phyloP scores from a whole-genome alignment of 2,888 invertebrate genomes.

The Elgonia sp. region DNA sequence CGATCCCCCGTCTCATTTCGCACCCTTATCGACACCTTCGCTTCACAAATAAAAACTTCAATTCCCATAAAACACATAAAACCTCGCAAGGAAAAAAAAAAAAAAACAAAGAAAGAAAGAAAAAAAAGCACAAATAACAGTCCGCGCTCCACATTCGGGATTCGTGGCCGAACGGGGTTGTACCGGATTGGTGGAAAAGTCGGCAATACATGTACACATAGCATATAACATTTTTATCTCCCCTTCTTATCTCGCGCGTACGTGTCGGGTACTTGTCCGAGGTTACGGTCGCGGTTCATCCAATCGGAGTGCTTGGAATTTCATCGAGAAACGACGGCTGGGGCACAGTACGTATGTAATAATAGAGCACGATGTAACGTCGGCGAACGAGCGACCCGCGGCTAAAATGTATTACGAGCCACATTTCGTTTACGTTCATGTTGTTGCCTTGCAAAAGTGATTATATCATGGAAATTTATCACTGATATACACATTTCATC shows the following conservation, averaged over 20 bases:
- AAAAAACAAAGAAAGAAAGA: no score
- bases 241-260: conserved; percentile 79
- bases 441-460: neutral
- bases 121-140: neutral
- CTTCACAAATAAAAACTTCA: conserved; percentile 4
- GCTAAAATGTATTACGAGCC: conserved; percentile 79
- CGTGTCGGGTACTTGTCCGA: conserved; percentile 66
- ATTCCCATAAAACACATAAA: conserved; percentile 14
- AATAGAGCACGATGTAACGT: conserved; percentile 79
- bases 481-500: conserved; percentile 12
- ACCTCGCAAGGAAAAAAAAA: neutral
- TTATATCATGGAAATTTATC: neutral
- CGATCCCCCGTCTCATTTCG: neutral
- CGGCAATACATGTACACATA: conserved; percentile 8
- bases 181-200: conserved; percentile 57
- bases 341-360: conserved; percentile 77
- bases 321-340: conserved; percentile 76
- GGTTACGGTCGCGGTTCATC: conserved; percentile 74
- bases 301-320: conserved; percentile 79
- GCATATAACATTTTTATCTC: conserved; percentile 79
- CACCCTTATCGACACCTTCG: conserved; percentile 22
- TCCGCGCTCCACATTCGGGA: conserved; percentile 16
- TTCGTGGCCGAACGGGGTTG: neutral
- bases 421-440: conserved; percentile 6
- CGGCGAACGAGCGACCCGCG: conserved; percentile 78